Base-by-base conservation (phyloP, 2,797 vertebrate species). In the Enteromius argenteus region DNA sequence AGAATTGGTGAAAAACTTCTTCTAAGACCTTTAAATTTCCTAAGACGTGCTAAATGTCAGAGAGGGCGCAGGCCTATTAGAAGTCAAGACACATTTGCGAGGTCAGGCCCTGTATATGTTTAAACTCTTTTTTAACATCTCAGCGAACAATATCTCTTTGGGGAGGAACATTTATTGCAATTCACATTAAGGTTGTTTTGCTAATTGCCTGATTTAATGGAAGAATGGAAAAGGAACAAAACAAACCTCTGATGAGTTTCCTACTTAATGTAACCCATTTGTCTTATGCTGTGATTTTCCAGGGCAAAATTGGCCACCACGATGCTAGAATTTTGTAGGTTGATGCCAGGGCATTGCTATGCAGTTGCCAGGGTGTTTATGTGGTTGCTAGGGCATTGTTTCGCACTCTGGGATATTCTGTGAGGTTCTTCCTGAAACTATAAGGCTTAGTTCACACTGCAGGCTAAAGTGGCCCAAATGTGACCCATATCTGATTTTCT, bases 1-100 rank as follows among this genome's bases (percentile, higher is more conserved):
- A 37, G 79, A 80, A 86, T 87, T 58, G 46, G 27, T 80, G 79
- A 78, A 87, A 88, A 87, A 72, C 84, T 79, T 66, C 74, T 44
- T 80, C 66, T 58, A 85, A 81, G 78, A 81, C 56, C 78, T 86
- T 84, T 85, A 74, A 75, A 88, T 88, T 89, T 84, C 84, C 62
- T 67, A 71, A 87, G 58, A 85, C 32, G 8, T 42, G 49, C 79
- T 80, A 82, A 86, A 85, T 71, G 78, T 80, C 71, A 69, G 74
- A 42, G 37, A 87, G 64, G 87, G 62, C 67, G 56, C 5, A 21
- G 44, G 76, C 53, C 75, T 66, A 86, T 89, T 88, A 87, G 44
- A 58, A 86, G 56, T 86, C 74, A 64, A 39, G 56, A 46, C 81
- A 80, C 81, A 82, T 27, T 64, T 84, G 30, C 13, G 51, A 78